A percentile compares a stretch with the other conserved stretches of the same genome.
Evolutionary conservation across 2,797 vertebrate genomes (phyloP).

Genomic region (Iguana delicatissima): DNA sequence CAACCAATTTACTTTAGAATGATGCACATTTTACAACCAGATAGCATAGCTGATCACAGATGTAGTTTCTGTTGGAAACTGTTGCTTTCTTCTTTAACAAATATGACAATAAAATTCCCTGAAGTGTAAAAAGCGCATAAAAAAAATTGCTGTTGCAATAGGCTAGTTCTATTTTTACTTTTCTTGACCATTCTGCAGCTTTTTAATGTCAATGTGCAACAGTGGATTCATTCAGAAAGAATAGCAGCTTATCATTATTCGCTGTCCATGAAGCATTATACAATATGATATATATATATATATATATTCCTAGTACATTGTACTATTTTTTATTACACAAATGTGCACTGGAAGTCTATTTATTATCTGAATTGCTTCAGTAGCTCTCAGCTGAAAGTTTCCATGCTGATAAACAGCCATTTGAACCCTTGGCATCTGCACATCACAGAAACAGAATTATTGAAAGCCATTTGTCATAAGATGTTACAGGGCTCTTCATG

Average conservation of each 20-base stretch:
- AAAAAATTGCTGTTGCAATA: conserved; percentile 57
- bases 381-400: conserved; percentile 18
- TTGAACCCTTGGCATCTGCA: neutral
- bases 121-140: conserved; percentile 59
- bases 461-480: neutral
- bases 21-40: conserved; percentile 53
- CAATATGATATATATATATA: too few relatives aligned
- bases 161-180: conserved; percentile 68
- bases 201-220: conserved; percentile 63
- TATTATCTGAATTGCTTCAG: conserved; percentile 23
- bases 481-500: neutral
- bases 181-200: conserved; percentile 66
- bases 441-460: neutral
- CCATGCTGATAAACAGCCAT: neutral
- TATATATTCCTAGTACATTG: conserved; percentile 54
- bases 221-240: conserved; percentile 74
- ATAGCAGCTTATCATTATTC: conserved; percentile 59
- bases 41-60: conserved; percentile 51
- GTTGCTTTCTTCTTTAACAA: conserved; percentile 60
- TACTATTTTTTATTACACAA: conserved; percentile 48
- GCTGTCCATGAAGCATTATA: conserved; percentile 43
- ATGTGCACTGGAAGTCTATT: neutral
- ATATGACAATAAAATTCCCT: conserved; percentile 70
- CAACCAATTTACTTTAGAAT: conserved; percentile 68
- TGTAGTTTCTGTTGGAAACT: conserved; percentile 71